Conservation (phyloP, 2,797 vertebrate genomes). For the Crenuchus spilurus region DNA sequence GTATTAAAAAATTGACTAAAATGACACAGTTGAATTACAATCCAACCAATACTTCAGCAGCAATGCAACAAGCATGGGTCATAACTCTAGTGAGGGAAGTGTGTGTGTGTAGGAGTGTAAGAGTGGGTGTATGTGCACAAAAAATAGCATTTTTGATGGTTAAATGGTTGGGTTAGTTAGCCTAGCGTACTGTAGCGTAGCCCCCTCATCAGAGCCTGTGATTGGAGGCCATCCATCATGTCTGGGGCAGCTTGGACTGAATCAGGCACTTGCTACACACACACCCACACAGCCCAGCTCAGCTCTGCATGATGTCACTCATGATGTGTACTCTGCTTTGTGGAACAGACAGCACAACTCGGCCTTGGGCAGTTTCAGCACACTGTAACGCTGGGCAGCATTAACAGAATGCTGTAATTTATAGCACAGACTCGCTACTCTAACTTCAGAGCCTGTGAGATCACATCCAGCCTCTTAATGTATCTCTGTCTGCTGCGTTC, state of each 20-base stretch:
- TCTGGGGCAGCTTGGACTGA: slow-evolving; percentile 3
- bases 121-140: neutral
- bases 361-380: neutral
- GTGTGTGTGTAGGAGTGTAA: neutral
- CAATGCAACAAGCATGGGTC: no score
- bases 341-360: neutral
- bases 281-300: neutral
- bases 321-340: neutral
- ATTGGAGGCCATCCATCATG: slow-evolving; percentile 72
- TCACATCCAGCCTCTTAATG: neutral
- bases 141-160: slow-evolving; percentile 59
- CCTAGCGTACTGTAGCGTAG: slow-evolving; percentile 59
- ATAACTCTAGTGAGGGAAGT: no score
- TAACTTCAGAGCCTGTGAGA: neutral
- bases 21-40: no score
- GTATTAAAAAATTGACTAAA: no score
- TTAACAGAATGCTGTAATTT: neutral
- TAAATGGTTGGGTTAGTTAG: slow-evolving; percentile 65
- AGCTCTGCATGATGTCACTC: slow-evolving; percentile 11
- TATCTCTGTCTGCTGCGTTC: neutral
- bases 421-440: neutral
- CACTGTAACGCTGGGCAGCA: neutral
- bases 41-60: no score
- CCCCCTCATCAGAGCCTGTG: slow-evolving; percentile 68
- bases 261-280: slow-evolving; percentile 49